Base-by-base conservation (phyloP, 2,888 invertebrate genomes). In the Oeneis ivallda region DNA sequence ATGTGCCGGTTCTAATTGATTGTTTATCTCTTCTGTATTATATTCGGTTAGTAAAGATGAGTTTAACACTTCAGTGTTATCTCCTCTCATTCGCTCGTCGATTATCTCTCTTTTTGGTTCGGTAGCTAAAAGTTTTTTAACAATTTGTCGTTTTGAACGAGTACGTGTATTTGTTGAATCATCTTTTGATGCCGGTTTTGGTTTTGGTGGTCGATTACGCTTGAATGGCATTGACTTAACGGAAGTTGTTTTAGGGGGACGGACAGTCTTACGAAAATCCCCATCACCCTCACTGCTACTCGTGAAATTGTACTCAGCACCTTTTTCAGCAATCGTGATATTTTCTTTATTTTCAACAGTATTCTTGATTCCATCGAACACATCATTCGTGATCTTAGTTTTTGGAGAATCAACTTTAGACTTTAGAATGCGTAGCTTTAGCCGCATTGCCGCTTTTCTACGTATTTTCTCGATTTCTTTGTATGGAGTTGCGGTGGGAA, bases 211-310 rank as follows among this genome's bases (percentile, higher is more conserved):
- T 37, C 17, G 19, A 19, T 17, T 37, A 7, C 10, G 39, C 7
- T 34, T 15, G 19, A 39, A 15, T 26, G 5, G 10, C 17, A 69
- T 66, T 43, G 26, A 72, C 73, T 77, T 41, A n/a, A 57, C 9
- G 56, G 39, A 9, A n/a, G 34, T 41, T 34, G 15, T 47, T 47
- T n/a, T 49, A 26, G 56, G 41, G 52, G 17, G 34, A 54, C n/a
- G n/a, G 8, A 37, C 34, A 17, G 15, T 8, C 10, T 11, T 43
- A 53, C 60, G 79, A 64, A 87, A 87, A 71, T 85, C 39, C 11
- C 17, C 81, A 41, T 82, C 80, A 65, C 87, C 87, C 32, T 89
- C 89, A 66, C 87, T 89, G n/a, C 86, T 89, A 61, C 84, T 84
- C 0, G 84, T 79, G 53, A 79, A 87, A 66, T 90, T 87, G 66